A percentile compares a stretch with the other conserved stretches of the same genome.
These are phyloP conservation scores for Ptyas mucosa DNA, from an alignment of 2,113 vertebrate genomes.

Conservation along the genomic window DNA sequence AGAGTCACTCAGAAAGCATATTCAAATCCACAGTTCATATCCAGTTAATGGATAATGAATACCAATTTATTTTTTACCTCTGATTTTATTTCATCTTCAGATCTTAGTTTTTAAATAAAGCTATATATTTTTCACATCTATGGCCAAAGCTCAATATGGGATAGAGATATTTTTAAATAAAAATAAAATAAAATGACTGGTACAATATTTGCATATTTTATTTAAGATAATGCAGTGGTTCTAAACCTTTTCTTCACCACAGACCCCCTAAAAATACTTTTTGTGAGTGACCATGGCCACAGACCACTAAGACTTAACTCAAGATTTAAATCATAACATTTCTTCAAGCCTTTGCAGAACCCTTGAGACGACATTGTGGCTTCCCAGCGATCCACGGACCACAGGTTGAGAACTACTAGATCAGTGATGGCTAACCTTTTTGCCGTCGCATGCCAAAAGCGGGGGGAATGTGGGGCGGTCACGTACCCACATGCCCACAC, in stretches of 20 bases:
- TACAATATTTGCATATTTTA: not conserved
- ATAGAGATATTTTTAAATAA: not conserved
- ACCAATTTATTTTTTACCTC: slow-evolving; percentile 17
- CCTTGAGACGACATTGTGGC: no score
- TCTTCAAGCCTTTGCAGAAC: no score
- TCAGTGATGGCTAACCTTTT: no score
- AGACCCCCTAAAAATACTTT: not conserved
- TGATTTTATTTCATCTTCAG: not conserved
- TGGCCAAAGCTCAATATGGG: not conserved
- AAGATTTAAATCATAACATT: no score
- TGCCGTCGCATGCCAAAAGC: no score
- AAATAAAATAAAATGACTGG: not conserved
- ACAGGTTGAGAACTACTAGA: no score
- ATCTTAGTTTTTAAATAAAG: not conserved
- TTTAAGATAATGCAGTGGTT: not conserved
- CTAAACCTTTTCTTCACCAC: not conserved
- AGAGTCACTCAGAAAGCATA: slow-evolving; percentile 14
- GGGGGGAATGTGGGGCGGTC: no score
- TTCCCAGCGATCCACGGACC: no score
- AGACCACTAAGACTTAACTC: no score
- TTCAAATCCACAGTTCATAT: slow-evolving; percentile 9
- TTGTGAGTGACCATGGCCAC: no score
- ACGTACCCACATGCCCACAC: no score
- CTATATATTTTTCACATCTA: not conserved
- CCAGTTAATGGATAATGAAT: not conserved